Base-by-base conservation (phyloP, 2,113 vertebrate genomes). In the Sphyrna mokarran region DNA sequence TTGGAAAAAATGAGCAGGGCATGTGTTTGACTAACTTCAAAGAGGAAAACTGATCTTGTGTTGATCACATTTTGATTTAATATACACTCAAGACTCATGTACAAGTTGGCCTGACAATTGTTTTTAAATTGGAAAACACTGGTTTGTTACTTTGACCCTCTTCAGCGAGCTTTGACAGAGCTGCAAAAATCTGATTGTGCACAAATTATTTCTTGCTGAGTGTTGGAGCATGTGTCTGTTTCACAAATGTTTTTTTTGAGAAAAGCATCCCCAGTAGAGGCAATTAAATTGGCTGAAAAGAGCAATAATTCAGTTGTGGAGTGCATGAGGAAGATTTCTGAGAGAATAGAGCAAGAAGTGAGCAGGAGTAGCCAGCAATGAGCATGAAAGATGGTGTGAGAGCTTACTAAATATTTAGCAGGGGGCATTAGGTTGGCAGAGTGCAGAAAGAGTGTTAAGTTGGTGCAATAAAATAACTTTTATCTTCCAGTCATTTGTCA, bases 131-230 rank as follows among this genome's bases (percentile, higher is more conserved):
- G 66, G n/a, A 37, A 93, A 93, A 68, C 22, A 66, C 18, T 66
- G 61, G 89, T 0, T 93, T 66, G 61, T n/a, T 37, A 18, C 61
- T 93, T 93, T 93, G 89, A 22, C 89, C 80, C 80, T 83, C 37
- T 83, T 20, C 58, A 37, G 54, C 48, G 54, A 66, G 20, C n/a
- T 93, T 68, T 66, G 33, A 13, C 22, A 22, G 61, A n/a, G 63
- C 61, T 20, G 89, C 37, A 83, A 83, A 83, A 43, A 83, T 83
- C 37, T 83, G 37, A 40, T 83, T 40, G 37, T 83, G 14, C 61
- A 93, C 16, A 93, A 93, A 93, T 37, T 37, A 93, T 37, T 68
- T 91, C 58, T 93, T 66, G 61, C 16, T 93, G 89, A 68, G 63
- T 66, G 16, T 93, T 66, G n/a, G 89, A 66, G n/a, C 14, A 20